Evolutionary conservation across 2,113 vertebrate genomes (phyloP).

Genomic region (Chascanopsetta lugubris): DNA sequence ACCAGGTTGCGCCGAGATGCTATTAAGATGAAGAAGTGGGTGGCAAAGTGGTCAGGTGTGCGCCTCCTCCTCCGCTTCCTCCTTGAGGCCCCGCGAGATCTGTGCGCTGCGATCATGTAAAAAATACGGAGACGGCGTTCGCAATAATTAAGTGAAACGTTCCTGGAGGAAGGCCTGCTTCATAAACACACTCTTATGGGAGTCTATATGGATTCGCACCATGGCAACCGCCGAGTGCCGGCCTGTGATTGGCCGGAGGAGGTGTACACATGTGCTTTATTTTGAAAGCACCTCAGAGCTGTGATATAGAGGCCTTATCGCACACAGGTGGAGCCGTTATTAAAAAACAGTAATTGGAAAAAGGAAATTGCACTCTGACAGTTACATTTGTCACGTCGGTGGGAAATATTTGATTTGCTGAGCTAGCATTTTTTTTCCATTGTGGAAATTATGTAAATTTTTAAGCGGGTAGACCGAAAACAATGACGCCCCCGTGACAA

Average conservation of each 20-base stretch:
- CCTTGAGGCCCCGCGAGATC: conserved; percentile 58
- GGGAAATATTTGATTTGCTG: too few species aligned
- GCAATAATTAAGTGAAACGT: not conserved
- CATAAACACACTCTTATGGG: not conserved
- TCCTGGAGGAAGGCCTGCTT: not conserved
- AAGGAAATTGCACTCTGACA: not conserved
- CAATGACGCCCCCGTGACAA: too few species aligned
- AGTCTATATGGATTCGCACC: not conserved
- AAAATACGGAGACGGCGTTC: conserved; percentile 14
- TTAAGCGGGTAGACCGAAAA: too few species aligned
- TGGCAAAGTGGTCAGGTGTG: conserved; percentile 54
- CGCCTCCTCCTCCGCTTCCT: conserved; percentile 20
- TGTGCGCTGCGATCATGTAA: conserved; percentile 26
- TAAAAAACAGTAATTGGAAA: not conserved
- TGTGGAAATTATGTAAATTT: too few species aligned
- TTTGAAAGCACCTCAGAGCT: conserved; percentile 9
- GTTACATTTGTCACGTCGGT: not conserved
- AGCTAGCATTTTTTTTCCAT: too few species aligned
- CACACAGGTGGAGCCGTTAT: not conserved
- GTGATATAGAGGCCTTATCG: not conserved
- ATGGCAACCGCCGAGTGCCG: not conserved
- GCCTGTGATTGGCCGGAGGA: not conserved
- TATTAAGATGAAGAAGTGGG: conserved; percentile 68
- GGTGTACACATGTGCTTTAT: too few species aligned
- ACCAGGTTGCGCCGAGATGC: conserved; percentile 58